Conservation (phyloP, 2,888 invertebrate genomes). For the Vesta saturnalis region DNA sequence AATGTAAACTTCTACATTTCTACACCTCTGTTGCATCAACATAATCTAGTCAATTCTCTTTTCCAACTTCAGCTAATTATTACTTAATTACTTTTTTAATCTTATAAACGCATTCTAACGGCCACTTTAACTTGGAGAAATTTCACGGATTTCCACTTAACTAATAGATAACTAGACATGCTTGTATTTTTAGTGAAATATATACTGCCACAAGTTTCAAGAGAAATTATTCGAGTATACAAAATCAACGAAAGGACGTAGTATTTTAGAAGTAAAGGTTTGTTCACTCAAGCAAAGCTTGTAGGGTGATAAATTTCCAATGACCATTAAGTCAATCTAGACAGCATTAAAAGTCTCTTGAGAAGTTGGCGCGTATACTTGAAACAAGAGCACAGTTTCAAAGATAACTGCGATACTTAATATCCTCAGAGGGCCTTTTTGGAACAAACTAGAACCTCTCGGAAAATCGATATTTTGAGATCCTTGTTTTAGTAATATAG, state of each 20-base stretch:
- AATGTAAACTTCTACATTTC: too few relatives aligned
- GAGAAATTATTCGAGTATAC: slow-evolving; percentile 27
- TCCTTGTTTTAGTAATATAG: slow-evolving; percentile 24
- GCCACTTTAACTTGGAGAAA: not conserved
- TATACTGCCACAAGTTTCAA: slow-evolving; percentile 24
- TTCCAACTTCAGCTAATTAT: not conserved
- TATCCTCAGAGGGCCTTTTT: slow-evolving; percentile 37
- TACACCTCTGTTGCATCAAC: not conserved
- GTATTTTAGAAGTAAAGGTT: slow-evolving; percentile 38
- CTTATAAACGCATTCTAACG: not conserved
- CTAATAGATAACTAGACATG: slow-evolving; percentile 21
- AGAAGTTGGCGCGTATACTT: slow-evolving; percentile 40
- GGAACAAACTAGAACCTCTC: slow-evolving; percentile 23
- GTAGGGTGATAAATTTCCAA: slow-evolving; percentile 45
- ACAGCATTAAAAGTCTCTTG: slow-evolving; percentile 46
- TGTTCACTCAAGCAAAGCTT: slow-evolving; percentile 42
- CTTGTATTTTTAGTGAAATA: slow-evolving; percentile 13
- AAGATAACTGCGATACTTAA: slow-evolving; percentile 39
- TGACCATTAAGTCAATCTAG: slow-evolving; percentile 48
- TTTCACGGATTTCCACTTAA: not conserved
- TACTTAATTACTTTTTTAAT: slow-evolving; percentile 9
- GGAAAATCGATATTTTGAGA: slow-evolving; percentile 28
- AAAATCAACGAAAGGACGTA: slow-evolving; percentile 19
- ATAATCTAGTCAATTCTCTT: not conserved
- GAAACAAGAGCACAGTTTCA: slow-evolving; percentile 40